Percentiles rank a stretch among this genome's conserved stretches.
Evolutionary conservation across 2,888 invertebrate genomes (phyloP).

Genomic region (Eilema depressum): DNA sequence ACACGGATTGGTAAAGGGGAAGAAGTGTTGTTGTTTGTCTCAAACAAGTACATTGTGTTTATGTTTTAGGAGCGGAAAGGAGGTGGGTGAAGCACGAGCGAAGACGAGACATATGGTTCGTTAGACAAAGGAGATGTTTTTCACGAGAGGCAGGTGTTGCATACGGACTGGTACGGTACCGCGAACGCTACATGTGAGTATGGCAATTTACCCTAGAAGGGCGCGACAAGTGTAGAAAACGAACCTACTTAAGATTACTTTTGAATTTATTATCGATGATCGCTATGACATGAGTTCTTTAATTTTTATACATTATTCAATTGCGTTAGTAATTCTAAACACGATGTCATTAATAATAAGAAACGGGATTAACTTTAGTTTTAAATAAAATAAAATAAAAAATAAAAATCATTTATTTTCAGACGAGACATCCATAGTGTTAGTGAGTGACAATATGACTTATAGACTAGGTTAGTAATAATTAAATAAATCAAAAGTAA

Average conservation of each 20-base stretch:
- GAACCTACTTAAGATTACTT: not conserved
- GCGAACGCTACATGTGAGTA: conserved; percentile 37
- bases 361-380: too few species aligned
- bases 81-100: conserved; percentile 70
- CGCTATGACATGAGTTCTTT: not conserved
- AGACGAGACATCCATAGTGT: too few species aligned
- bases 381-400: too few species aligned
- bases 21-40: conserved; percentile 68
- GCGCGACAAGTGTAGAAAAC: conserved; percentile 19
- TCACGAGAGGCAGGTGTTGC: conserved; percentile 67
- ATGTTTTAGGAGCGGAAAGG: conserved; percentile 63
- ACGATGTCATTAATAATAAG: too few species aligned
- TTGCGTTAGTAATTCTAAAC: not conserved
- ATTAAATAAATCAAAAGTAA: too few species aligned
- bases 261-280: not conserved
- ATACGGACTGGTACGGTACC: conserved; percentile 29
- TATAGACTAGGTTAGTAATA: too few species aligned
- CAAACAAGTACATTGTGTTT: conserved; percentile 63
- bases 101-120: conserved; percentile 76
- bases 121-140: conserved; percentile 70
- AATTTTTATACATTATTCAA: not conserved
- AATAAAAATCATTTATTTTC: too few species aligned
- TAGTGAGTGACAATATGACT: too few species aligned
- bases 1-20: conserved; percentile 79
- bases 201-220: conserved; percentile 33